These are phyloP conservation scores for Parus major DNA, from an alignment of 2,113 vertebrate species.

Conservation along the genomic window DNA sequence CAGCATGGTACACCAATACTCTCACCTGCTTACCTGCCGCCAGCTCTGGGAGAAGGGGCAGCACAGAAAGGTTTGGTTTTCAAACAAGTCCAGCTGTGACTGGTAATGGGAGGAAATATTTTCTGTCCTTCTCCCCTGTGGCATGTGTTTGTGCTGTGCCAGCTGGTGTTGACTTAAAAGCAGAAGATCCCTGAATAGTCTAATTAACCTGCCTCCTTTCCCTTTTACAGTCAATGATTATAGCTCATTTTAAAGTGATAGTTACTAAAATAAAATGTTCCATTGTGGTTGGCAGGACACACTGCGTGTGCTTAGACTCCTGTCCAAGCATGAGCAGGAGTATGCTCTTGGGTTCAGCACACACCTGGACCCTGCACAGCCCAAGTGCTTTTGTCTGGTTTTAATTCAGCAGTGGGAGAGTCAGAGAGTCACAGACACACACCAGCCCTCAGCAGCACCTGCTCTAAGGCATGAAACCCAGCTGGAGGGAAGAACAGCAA, in stretches of 20 bases:
- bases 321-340: not conserved
- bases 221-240: not conserved
- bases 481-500: not conserved
- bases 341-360: not conserved
- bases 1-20: accelerated
- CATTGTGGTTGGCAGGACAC: not conserved
- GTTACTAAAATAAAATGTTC: not conserved
- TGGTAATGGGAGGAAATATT: not conserved
- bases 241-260: not conserved
- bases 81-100: not conserved
- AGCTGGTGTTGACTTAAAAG: not conserved
- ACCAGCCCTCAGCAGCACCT: not conserved
- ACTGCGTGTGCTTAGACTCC: not conserved
- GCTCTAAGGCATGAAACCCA: not conserved
- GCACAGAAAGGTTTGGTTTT: not conserved
- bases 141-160: not conserved
- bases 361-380: not conserved
- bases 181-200: not conserved
- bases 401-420: not conserved
- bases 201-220: not conserved
- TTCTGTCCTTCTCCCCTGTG: not conserved
- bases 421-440: not conserved
- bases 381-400: not conserved
- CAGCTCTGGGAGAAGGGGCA: not conserved
- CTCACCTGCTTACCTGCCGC: not conserved